These are phyloP conservation scores for Oscheius sp. DNA, from an alignment of 2,888 invertebrate genomes.

Conservation along the genomic window DNA sequence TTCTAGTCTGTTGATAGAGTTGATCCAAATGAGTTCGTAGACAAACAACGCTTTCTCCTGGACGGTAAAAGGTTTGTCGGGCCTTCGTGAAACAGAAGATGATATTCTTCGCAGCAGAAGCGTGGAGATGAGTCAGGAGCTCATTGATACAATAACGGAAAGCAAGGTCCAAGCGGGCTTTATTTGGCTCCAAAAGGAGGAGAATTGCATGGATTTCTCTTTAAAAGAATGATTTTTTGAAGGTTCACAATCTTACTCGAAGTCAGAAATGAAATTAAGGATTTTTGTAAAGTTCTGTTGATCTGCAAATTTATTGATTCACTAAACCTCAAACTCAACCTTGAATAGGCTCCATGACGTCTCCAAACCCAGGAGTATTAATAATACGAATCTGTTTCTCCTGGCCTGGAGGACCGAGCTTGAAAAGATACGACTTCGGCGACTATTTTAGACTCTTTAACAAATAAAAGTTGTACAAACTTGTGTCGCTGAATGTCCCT, in stretches of 20 bases:
- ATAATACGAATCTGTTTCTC: slow-evolving; percentile 14
- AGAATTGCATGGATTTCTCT: slow-evolving; percentile 42
- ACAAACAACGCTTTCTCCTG: background rate
- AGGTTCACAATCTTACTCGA: slow-evolving; percentile 5
- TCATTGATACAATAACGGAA: slow-evolving; percentile 58
- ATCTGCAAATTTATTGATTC: too few species aligned
- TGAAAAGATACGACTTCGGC: slow-evolving; percentile 9
- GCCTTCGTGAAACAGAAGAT: slow-evolving; percentile 59
- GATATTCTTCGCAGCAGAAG: slow-evolving; percentile 51
- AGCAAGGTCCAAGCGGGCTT: slow-evolving; percentile 31
- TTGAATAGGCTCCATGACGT: background rate
- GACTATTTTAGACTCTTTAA: too few species aligned
- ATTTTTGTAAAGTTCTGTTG: slow-evolving; percentile 12
- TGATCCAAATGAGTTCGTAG: slow-evolving; percentile 10
- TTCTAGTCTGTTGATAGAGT: slow-evolving; percentile 2
- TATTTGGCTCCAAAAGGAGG: slow-evolving; percentile 48
- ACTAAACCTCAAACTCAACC: too few species aligned
- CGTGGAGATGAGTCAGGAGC: slow-evolving; percentile 51
- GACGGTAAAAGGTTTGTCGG: background rate
- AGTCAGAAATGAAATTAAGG: slow-evolving; percentile 12
- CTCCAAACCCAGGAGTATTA: slow-evolving; percentile 20
- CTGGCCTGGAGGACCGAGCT: background rate
- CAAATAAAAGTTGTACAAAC: too few species aligned
- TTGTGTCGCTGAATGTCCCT: slow-evolving; percentile 10
- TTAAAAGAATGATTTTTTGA: background rate